Evolutionary conservation across 2,888 invertebrate genomes (phyloP).

Genomic region (Xestobium rufovillosum): DNA sequence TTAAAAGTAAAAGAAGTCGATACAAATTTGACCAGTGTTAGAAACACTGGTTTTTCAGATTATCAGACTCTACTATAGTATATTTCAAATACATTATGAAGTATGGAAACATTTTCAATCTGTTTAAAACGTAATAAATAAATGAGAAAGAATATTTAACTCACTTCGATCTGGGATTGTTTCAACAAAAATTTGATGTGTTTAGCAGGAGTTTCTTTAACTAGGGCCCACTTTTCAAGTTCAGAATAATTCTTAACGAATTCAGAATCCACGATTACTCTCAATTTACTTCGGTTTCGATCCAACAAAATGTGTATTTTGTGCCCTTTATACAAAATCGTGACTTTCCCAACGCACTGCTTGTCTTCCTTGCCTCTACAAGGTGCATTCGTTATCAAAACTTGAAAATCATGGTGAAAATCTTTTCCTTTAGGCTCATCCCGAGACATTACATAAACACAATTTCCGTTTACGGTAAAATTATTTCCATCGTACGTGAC

Average conservation of each 20-base stretch:
- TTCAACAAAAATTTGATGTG: slow-evolving; percentile 57
- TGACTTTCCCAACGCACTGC: slow-evolving; percentile 61
- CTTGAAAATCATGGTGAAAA: slow-evolving; percentile 48
- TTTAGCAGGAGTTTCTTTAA: slow-evolving; percentile 51
- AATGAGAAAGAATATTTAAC: slow-evolving; percentile 37
- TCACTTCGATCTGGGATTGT: slow-evolving; percentile 65
- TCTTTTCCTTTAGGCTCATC: slow-evolving; percentile 48
- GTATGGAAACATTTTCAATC: too few species aligned
- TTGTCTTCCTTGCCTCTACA: slow-evolving; percentile 52
- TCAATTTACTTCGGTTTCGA: slow-evolving; percentile 28
- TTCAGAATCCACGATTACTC: slow-evolving; percentile 46
- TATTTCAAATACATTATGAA: too few species aligned
- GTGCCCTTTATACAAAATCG: slow-evolving; percentile 58
- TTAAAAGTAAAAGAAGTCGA: too few species aligned
- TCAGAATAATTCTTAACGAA: slow-evolving; percentile 36
- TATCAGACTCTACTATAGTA: too few species aligned
- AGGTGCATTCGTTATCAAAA: slow-evolving; percentile 63
- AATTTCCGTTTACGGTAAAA: slow-evolving; percentile 75
- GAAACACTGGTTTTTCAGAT: too few species aligned
- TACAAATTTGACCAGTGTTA: too few species aligned
- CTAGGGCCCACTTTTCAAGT: slow-evolving; percentile 53
- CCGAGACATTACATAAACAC: slow-evolving; percentile 72
- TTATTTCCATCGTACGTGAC: slow-evolving; percentile 75
- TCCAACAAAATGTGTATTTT: slow-evolving; percentile 40
- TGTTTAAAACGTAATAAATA: too few species aligned